These are phyloP conservation scores for Protonemura montana DNA, from an alignment of 2,888 invertebrate genomes.

Conservation along the genomic window DNA sequence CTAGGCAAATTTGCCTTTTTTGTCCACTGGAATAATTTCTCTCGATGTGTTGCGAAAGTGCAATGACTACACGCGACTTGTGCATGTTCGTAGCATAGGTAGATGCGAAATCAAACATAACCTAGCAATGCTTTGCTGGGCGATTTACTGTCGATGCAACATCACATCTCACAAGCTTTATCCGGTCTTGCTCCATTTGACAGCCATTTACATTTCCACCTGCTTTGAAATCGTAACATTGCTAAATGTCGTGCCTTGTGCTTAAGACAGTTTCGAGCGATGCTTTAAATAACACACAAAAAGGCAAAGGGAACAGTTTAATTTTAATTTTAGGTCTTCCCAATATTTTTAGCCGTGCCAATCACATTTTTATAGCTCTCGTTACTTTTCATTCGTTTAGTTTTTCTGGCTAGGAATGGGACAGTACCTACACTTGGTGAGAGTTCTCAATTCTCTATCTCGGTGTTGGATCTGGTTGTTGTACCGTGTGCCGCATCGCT, in stretches of 20 bases:
- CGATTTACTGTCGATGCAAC: background rate
- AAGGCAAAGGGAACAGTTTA: background rate
- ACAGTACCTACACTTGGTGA: slow-evolving; percentile 71
- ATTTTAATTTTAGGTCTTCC: background rate
- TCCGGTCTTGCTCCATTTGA: background rate
- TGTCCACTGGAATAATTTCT: background rate
- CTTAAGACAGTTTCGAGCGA: slow-evolving; percentile 5
- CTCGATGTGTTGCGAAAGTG: background rate
- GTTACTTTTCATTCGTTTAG: slow-evolving; percentile 60
- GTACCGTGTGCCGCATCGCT: slow-evolving; percentile 46
- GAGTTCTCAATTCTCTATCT: slow-evolving; percentile 59
- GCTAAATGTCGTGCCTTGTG: background rate
- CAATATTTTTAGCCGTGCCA: background rate
- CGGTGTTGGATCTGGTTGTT: slow-evolving; percentile 50
- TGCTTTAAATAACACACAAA: background rate
- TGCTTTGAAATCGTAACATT: background rate
- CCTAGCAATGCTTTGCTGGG: background rate
- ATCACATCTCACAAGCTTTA: background rate
- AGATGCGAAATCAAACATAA: background rate
- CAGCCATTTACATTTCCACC: background rate
- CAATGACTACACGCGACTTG: background rate
- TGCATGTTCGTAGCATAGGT: slow-evolving; percentile 9
- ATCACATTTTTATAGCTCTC: slow-evolving; percentile 48
- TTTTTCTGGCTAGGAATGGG: slow-evolving; percentile 71
- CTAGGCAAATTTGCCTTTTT: no score